Evolutionary conservation across 2,888 invertebrate genomes (phyloP).

Genomic region (Aphodius granarius): DNA sequence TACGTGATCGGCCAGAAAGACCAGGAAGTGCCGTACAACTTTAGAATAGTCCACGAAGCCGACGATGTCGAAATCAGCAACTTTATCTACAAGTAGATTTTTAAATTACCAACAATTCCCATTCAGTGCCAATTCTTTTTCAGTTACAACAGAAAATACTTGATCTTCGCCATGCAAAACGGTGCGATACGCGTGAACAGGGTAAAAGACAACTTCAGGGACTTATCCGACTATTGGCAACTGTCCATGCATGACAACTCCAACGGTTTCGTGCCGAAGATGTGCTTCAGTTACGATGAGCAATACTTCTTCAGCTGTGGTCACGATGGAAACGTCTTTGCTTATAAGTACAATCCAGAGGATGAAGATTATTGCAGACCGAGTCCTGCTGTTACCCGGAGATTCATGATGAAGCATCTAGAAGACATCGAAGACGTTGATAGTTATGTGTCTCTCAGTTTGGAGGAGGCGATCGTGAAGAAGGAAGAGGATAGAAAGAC

Average conservation of each 20-base stretch:
- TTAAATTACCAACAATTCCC: not conserved
- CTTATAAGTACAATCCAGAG: slow-evolving; percentile 59
- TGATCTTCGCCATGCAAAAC: slow-evolving; percentile 63
- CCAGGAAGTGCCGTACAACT: slow-evolving; percentile 50
- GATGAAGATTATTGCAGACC: slow-evolving; percentile 17
- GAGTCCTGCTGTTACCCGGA: slow-evolving; percentile 18
- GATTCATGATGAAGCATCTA: not conserved
- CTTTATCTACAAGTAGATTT: slow-evolving; percentile 57
- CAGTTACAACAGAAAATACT: slow-evolving; percentile 56
- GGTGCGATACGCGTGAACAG: slow-evolving; percentile 63
- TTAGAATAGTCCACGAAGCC: slow-evolving; percentile 56
- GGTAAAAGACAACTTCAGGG: slow-evolving; percentile 53
- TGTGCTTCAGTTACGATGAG: slow-evolving; percentile 66
- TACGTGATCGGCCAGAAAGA: slow-evolving; percentile 55
- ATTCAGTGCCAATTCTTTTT: slow-evolving; percentile 27
- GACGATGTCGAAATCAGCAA: slow-evolving; percentile 62
- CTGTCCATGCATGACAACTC: slow-evolving; percentile 76
- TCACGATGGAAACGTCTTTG: slow-evolving; percentile 76
- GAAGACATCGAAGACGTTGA: slow-evolving; percentile 49
- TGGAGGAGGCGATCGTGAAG: slow-evolving; percentile 72
- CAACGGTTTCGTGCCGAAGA: slow-evolving; percentile 66
- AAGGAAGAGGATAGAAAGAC: slow-evolving; percentile 66
- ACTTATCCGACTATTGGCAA: slow-evolving; percentile 67
- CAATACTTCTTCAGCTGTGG: slow-evolving; percentile 64
- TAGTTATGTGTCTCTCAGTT: slow-evolving; percentile 48